Base-by-base conservation (phyloP, 2,113 vertebrate species). In the Dasyurus viverrinus region DNA sequence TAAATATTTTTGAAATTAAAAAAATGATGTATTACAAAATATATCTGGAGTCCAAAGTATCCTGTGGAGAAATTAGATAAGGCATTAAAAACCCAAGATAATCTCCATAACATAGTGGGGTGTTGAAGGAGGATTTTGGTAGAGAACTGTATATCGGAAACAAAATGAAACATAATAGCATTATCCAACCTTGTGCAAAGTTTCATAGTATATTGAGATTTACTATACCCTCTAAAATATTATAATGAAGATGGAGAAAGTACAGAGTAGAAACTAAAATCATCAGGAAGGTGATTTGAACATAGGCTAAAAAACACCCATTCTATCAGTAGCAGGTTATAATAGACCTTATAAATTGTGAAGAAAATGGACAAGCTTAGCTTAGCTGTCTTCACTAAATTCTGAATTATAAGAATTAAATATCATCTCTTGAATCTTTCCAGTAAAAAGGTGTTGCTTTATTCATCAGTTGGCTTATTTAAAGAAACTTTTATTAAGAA, bases 231-330 rank as follows among this genome's bases (percentile, higher is more conserved):
- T 96, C 2, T 90, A 94, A 94, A 94, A 91, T 92, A 91, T 22
- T 57, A 42, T 94, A 91, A 93, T 93, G 57, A 54, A 94, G 91
- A 46, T 94, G 24, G 57, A 68, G 52, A 91, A 92, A 91, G 22
- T 90, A 46, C 92, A 94, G 27, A 96, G n/a, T 5, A 96, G 30
- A 68, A 90, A 9, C 94, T 96, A 94, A 92, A 93, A 57, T 91
- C 2, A 54, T 93, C 12, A 68, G 0, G 2, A 52, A 93, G 47
- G 26, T 84, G 57, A n/a, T 42, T 54, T 60, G 91, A 95, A 36
- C 53, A 30, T 50, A 55, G 93, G 90, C 42, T 93, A 84, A 90
- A n/a, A 60, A 48, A 48, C 6, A 50, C 36, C 42, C 94, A 25
- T 60, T 30, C 10, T 46, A 2, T 93, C 54, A 92, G 93, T 54